A percentile compares a stretch with the other conserved stretches of the same genome.
phyloP scores from a whole-genome alignment of 2,888 invertebrate genomes.

The Hofmannophila pseudospretella region DNA sequence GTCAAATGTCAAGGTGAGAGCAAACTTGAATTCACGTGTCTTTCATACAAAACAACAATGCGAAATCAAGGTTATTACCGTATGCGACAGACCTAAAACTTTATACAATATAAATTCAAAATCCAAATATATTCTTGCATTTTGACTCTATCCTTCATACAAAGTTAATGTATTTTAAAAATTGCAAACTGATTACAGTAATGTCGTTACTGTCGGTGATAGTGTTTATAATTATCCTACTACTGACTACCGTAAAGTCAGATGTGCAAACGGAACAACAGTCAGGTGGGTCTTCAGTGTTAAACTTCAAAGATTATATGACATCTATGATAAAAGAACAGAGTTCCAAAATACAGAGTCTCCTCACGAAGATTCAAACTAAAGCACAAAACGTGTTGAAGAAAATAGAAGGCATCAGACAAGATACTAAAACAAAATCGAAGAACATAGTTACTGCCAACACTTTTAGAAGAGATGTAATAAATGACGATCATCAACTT shows the following conservation, averaged over 20 bases:
- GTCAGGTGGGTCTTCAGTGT: slow-evolving; percentile 29
- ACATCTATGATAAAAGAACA: slow-evolving; percentile 59
- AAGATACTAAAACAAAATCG: not conserved
- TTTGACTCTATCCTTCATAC: slow-evolving; percentile 21
- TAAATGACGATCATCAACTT: slow-evolving; percentile 38
- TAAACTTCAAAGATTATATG: slow-evolving; percentile 54
- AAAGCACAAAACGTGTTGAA: slow-evolving; percentile 56
- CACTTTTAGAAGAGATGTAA: slow-evolving; percentile 6
- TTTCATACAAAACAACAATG: slow-evolving; percentile 29
- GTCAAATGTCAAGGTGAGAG: slow-evolving; percentile 68
- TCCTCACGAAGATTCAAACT: slow-evolving; percentile 57
- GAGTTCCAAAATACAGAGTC: slow-evolving; percentile 52
- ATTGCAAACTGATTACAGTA: slow-evolving; percentile 28
- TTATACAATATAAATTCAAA: slow-evolving; percentile 39
- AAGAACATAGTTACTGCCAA: not conserved
- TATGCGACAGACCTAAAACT: slow-evolving; percentile 46
- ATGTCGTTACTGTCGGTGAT: slow-evolving; percentile 57
- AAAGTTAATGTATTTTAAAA: slow-evolving; percentile 51
- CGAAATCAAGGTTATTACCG: slow-evolving; percentile 50
- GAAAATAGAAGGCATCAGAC: slow-evolving; percentile 39
- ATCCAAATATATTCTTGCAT: slow-evolving; percentile 24
- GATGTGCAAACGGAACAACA: slow-evolving; percentile 32
- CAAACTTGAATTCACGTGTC: slow-evolving; percentile 20
- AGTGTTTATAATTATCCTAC: slow-evolving; percentile 41
- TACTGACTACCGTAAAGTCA: slow-evolving; percentile 42